Conservation (phyloP, 2,888 invertebrate genomes). For the Galeruca laticollis region DNA sequence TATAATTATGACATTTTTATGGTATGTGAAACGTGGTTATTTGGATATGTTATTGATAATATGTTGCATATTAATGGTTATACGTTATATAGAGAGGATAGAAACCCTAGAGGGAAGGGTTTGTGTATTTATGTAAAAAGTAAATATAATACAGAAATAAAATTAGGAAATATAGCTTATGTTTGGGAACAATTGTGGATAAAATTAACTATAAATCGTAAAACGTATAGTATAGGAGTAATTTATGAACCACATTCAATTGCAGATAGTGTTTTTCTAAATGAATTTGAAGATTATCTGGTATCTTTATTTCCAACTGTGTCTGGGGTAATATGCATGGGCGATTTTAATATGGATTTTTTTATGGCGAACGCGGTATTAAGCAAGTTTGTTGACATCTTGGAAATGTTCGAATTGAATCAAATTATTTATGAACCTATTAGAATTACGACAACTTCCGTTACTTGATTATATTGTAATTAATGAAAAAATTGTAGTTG, state of each 20-base stretch:
- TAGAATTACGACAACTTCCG: too few species aligned
- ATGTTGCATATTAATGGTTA: too few species aligned
- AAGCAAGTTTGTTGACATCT: too few species aligned
- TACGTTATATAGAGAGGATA: not conserved
- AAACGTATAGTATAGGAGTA: not conserved
- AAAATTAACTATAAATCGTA: not conserved
- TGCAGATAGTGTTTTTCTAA: not conserved
- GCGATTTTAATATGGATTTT: slow-evolving; percentile 1
- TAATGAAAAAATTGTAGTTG: too few species aligned
- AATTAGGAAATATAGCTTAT: not conserved
- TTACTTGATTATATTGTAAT: too few species aligned
- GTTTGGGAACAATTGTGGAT: not conserved
- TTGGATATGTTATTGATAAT: not conserved
- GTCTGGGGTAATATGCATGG: too few species aligned
- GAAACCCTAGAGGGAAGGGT: too few species aligned
- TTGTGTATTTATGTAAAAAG: too few species aligned
- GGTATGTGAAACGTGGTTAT: not conserved
- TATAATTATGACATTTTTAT: not conserved
- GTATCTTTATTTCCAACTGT: too few species aligned
- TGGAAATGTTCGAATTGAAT: too few species aligned
- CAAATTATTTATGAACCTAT: too few species aligned
- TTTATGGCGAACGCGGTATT: too few species aligned
- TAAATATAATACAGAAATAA: not conserved
- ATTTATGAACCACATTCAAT: not conserved
- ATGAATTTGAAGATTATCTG: not conserved